Base-by-base conservation (phyloP, 2,797 vertebrate species). In the Thaleichthys pacificus region DNA sequence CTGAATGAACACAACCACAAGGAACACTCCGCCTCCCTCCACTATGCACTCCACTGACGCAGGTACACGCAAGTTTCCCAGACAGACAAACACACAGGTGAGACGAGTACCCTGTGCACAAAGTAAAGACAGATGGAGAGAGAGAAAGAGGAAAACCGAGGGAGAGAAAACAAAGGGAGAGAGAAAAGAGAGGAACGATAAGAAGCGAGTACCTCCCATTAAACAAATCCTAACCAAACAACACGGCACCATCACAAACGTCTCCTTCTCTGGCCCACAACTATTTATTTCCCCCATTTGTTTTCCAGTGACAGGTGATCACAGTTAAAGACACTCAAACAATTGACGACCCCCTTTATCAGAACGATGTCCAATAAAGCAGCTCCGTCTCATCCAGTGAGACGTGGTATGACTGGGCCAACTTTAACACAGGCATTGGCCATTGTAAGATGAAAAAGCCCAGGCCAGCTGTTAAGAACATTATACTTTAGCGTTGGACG, bases 141-240 rank as follows among this genome's bases (percentile, higher is more conserved):
- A 49, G 30, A 24, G 38, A 2, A 21, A 32, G 24, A 0, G 12
- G 28, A 9, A 3, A 54, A 64, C 19, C 49, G n/a, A 70, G 51
- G 66, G 54, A 61, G 66, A 62, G 49, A 30, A 19, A 17, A 64
- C 30, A 47, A 12, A 12, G 26, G 1, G 35, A 73, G 8, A 73
- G 82, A 0, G 24, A 67, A 76, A 73, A 85, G 49, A 79, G 56
- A 87, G 74, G 80, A 30, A 63, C 76, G 80, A 82, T 78, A 79
- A 87, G 56, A 81, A 63, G 12, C 65, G 61, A 74, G 35, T 67
- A 12, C 42, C 61, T 57, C 56, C 89, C 87, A 84, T 81, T 91
- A 81, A 87, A 80, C 87, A 90, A 91, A 91, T 80, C 24, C 51
- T 74, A 79, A 75, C 66, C 73, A 66, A 71, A 68, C 80, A 77